Base-by-base conservation (phyloP, 2,113 vertebrate genomes). In the Uropsilus gracilis region DNA sequence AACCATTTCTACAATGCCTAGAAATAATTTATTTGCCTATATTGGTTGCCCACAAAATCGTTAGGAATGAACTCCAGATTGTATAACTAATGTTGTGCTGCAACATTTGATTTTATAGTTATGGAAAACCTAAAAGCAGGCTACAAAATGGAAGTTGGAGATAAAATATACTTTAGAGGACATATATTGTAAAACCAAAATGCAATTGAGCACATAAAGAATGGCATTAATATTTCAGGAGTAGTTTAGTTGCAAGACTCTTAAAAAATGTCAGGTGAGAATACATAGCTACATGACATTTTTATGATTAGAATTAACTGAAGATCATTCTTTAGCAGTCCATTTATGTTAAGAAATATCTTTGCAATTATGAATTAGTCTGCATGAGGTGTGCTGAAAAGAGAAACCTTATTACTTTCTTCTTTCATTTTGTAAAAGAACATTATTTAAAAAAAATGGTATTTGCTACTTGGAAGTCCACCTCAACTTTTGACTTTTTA, bases 401-500 rank as follows among this genome's bases (percentile, higher is more conserved):
- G 37, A 85, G 24, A 86, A 82, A 90, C 44, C 81, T 50, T 77
- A 88, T 92, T 88, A 92, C 8, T 57, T 63, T 37, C 63, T 37
- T 66, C 26, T 84, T 75, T 82, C 77, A 68, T 92, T 92, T 77
- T 83, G 22, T 72, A 71, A 86, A 88, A 69, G 16, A 84, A 85
- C 53, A 53, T 39, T 87, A 73, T 75, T 34, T 42, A 6, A 34
- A 64, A 93, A 50, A 34, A 61, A 26, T 11, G 17, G 17, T 71
- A 55, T n/a, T 80, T 75, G 37, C 42, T 30, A 73, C 24, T 17
- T 34, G 14, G 46, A 82, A 71, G 39, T 91, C 37, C 22, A 55
- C 53, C 81, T 89, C 57, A 83, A 57, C 30, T 86, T 82, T 93
- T 84, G 30, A 66, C 18, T 75, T 91, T 76, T 89, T 80, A 92